Evolutionary conservation across 2,113 vertebrate species (phyloP), one percentile per base, ranked within the genome.

Genomic region (Piliocolobus tephrosceles): DNA sequence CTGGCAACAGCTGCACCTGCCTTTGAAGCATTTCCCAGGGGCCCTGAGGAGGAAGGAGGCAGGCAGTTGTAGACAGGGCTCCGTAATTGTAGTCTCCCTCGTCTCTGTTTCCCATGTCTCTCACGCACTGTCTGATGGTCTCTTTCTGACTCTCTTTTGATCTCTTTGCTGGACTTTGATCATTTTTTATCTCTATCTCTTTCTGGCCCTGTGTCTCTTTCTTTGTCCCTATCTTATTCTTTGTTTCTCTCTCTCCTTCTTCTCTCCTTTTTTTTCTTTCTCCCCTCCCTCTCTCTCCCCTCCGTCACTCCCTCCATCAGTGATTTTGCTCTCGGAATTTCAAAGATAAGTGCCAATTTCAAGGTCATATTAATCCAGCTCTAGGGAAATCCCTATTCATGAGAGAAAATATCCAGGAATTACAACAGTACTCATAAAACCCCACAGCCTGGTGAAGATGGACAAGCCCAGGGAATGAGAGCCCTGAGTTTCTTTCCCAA

Each of bases 341-440:
- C 93, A 93, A 97, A 52, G 38, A 52, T 6, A 61, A n/a, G 14
- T 87, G 23, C 23, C 61, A 58, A 70, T 93, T 83, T 95, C 84
- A 89, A 92, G 61, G 40, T 90, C 50, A 50, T 92, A 66, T 64
- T 78, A 83, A 87, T 80, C 32, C 17, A 87, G 20, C 35, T 79
- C 58, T 91, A 79, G 58, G 38, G 95, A 95, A 87, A 87, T 84
- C 52, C 43, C 75, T 70, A 14, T 64, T 91, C 6, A 17, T 83
- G n/a, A 94, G 94, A 57, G 52, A 80, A 95, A 85, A 58, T 25
- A 86, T 80, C 23, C 64, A 86, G 32, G 47, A 93, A 52, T 70
- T 43, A 70, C 1, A 93, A 83, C 14, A 68, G 75, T 40, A 61
- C 83, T 96, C 35, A 47, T 8, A 73, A 93, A 95, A 80, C 43